Base-by-base conservation (phyloP, 2,797 vertebrate genomes). In the Takifugu rubripes region DNA sequence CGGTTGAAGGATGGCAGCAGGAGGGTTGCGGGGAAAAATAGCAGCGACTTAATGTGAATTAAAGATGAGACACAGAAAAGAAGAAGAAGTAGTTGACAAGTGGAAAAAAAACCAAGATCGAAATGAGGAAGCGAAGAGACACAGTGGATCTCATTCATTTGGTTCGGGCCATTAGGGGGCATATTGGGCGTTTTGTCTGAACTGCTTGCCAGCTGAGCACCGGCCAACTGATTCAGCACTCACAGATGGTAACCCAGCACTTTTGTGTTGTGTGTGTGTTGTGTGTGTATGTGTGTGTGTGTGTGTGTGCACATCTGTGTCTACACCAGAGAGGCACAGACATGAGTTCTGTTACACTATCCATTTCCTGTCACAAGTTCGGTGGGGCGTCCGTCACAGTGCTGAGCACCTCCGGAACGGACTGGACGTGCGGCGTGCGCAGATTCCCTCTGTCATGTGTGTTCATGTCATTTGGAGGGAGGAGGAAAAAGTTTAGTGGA, bases 151-250 rank as follows among this genome's bases (percentile, higher is more conserved):
- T 83, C 78, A 85, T 86, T 85, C 74, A 72, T 88, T 82, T 83
- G 83, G 89, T 84, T 86, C 68, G 68, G 79, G 72, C 84, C 86
- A 91, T 91, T 89, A 90, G 84, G 72, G 75, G 88, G 86, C 88
- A 90, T 89, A 90, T 91, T 91, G 89, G 89, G 77, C 84, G 86
- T 81, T 88, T 89, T 87, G 87, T 89, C 84, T 88, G 77, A 87
- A 87, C 83, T 74, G 76, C 81, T 83, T 84, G 86, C 84, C 85
- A 90, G 85, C 85, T 90, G 89, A 91, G 77, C 71, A 75, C 72
- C 48, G 76, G 87, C 89, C 89, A 90, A 83, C 64, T 74, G 76
- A 84, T 83, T 77, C 83, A 79, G 83, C 81, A 66, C 68, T 76
- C 75, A 58, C 87, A 91, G 90, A 91, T 89, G 87, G 85, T 75